phyloP scores from a whole-genome alignment of 1,140 invertebrate genomes.

The Ooceraea biroi region DNA sequence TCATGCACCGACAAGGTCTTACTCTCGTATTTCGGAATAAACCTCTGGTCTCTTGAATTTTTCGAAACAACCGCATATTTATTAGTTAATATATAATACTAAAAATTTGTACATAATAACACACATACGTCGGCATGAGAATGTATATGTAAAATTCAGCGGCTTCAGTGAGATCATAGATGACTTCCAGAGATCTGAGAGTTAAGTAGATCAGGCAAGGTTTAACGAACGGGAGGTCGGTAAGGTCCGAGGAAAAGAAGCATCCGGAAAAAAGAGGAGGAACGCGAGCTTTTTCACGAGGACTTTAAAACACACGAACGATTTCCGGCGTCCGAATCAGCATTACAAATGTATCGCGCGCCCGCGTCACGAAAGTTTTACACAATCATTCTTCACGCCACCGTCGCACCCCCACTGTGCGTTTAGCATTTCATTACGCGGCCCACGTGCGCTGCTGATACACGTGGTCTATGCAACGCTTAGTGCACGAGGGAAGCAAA shows the following conservation, averaged over 20 bases:
- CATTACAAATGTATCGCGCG: constrained; percentile 63
- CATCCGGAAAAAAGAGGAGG: no score
- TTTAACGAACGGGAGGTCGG: no score
- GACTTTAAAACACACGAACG: constrained; percentile 24
- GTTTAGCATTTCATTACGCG: constrained; percentile 70
- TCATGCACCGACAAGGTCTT: constrained; percentile 34
- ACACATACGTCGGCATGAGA: background rate
- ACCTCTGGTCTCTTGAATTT: constrained; percentile 11
- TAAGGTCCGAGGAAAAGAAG: no score
- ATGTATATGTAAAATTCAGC: no score
- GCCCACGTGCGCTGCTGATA: constrained; percentile 12
- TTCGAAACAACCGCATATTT: background rate
- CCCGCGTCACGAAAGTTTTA: constrained; percentile 67
- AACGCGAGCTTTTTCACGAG: background rate
- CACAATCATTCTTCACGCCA: constrained; percentile 66
- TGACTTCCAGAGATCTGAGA: no score
- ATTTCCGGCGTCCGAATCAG: constrained; percentile 65
- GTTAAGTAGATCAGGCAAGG: no score
- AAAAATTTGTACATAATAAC: constrained; percentile 33
- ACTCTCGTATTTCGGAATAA: constrained; percentile 20
- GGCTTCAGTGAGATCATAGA: no score
- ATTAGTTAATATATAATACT: no score
- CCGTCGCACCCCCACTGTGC: constrained; percentile 51
- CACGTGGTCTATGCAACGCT: background rate
- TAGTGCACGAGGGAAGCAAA: background rate